These are phyloP conservation scores for Rhipidura dahli DNA, from an alignment of 2,113 vertebrate species.

Conservation along the genomic window DNA sequence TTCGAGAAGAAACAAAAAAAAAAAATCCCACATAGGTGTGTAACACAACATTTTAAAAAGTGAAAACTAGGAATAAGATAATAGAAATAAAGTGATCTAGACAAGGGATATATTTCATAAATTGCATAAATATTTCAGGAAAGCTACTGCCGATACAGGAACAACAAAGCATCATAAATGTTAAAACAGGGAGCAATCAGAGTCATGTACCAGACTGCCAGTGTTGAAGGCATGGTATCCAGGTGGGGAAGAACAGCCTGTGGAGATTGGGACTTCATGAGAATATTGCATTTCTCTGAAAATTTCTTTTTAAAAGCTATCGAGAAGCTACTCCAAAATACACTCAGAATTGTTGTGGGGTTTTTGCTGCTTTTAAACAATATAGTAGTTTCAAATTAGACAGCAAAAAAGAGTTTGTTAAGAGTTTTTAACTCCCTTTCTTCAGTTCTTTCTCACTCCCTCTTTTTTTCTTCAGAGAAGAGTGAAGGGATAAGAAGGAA, in stretches of 20 bases:
- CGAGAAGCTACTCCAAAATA: not conserved
- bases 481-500: not conserved
- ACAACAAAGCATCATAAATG: slow-evolving; percentile 14
- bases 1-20: not conserved
- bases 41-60: not conserved
- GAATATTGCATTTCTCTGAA: not conserved
- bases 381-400: not conserved
- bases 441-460: not conserved
- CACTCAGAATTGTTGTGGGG: not conserved
- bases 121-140: not conserved
- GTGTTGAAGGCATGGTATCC: not conserved
- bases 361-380: not conserved
- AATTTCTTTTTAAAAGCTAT: slow-evolving; percentile 8
- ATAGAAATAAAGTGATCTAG: not conserved
- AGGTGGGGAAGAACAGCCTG: not conserved
- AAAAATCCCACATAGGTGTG: not conserved
- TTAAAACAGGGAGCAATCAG: slow-evolving; percentile 1
- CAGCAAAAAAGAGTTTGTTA: not conserved
- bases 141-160: not conserved
- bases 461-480: not conserved
- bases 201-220: not conserved
- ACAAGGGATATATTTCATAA: not conserved
- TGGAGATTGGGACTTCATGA: not conserved
- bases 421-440: not conserved
- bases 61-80: not conserved